phyloP scores from a whole-genome alignment of 2,113 vertebrate genomes.

The Megaptera novaeangliae region DNA sequence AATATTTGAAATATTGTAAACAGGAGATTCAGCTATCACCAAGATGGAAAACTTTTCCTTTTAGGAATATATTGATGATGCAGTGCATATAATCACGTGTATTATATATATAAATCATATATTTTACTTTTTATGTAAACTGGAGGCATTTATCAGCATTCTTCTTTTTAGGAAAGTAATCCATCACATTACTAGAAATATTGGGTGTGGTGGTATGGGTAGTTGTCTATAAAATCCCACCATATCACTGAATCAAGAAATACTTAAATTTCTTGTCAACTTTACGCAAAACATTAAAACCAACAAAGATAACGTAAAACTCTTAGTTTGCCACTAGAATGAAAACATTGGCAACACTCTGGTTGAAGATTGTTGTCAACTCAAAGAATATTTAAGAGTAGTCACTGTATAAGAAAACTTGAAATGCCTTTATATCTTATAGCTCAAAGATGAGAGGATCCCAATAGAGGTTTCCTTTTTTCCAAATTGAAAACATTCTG shows the following conservation, averaged over 20 bases:
- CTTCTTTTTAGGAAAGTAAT: neutral
- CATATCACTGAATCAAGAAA: neutral
- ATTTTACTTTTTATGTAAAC: neutral
- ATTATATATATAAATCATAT: neutral
- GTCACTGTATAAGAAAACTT: neutral
- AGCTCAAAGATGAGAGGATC: neutral
- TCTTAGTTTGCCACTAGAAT: neutral
- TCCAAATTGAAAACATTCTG: neutral
- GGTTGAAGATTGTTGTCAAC: neutral
- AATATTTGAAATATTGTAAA: constrained; percentile 11
- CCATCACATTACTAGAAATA: neutral
- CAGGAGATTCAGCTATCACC: neutral
- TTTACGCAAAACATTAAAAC: neutral
- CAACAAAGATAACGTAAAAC: neutral
- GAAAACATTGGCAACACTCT: neutral
- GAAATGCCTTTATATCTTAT: neutral
- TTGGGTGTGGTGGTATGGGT: neutral
- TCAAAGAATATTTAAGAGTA: neutral
- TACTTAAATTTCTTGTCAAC: neutral
- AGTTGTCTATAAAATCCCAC: neutral
- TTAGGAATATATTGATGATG: neutral
- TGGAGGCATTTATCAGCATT: neutral
- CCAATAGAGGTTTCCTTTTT: neutral
- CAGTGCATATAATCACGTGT: neutral
- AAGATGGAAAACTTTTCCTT: neutral